A percentile compares a stretch with the other conserved stretches of the same genome.
These are phyloP conservation scores for Ficedula albicollis DNA, from an alignment of 2,797 vertebrate species.

Conservation along the genomic window DNA sequence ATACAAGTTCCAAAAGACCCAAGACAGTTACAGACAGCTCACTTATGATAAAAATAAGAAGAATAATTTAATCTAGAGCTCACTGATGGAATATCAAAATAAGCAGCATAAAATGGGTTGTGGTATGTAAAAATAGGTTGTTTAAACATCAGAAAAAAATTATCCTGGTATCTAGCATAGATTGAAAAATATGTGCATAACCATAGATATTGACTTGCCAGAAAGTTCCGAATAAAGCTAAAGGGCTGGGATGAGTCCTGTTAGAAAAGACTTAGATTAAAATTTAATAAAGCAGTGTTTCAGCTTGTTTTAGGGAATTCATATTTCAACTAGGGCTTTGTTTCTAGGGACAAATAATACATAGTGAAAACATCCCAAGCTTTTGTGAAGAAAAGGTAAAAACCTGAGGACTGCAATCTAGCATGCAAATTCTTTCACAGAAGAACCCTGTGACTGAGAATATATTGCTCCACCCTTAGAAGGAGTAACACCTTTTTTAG, in stretches of 20 bases:
- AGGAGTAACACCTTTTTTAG: neutral
- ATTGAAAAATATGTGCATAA: neutral
- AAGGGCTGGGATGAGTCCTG: neutral
- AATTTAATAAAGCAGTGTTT: neutral
- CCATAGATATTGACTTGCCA: neutral
- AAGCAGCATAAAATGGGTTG: neutral
- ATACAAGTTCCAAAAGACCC: neutral
- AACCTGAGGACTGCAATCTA: neutral
- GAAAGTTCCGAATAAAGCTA: neutral
- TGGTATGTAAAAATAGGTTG: neutral
- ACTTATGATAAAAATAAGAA: neutral
- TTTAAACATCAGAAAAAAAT: neutral
- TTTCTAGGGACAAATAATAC: neutral
- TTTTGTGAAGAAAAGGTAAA: neutral
- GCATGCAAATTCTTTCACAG: neutral
- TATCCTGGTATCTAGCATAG: neutral
- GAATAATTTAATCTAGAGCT: neutral
- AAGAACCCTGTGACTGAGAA: neutral
- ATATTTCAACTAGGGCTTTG: neutral
- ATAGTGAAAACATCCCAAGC: neutral
- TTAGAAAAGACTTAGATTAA: neutral
- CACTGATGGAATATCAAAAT: neutral
- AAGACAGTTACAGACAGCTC: neutral
- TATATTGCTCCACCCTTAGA: neutral
- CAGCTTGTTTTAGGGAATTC: neutral